These are phyloP conservation scores for Gortyna flavago DNA, from an alignment of 2,888 invertebrate species.

Conservation along the genomic window DNA sequence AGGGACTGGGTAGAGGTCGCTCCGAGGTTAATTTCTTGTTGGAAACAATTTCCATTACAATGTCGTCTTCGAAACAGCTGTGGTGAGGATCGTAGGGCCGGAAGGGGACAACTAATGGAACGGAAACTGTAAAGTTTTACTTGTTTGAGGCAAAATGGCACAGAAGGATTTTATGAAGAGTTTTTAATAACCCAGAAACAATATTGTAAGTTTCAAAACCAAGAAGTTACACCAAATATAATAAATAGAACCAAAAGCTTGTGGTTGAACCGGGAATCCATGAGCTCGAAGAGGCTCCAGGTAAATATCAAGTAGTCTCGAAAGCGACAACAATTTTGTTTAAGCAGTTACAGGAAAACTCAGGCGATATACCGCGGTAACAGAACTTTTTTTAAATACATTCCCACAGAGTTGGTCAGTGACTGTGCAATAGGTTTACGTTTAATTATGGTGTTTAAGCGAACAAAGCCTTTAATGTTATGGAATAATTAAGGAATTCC, in stretches of 20 bases:
- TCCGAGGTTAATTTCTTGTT: conserved; percentile 27
- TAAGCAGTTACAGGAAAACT: conserved; percentile 29
- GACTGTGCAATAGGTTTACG: neutral
- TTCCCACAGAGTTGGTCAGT: neutral
- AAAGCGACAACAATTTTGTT: conserved; percentile 34
- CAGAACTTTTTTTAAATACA: neutral
- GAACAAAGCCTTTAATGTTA: neutral
- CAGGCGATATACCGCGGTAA: conserved; percentile 3
- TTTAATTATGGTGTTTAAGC: neutral
- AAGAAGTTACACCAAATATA: neutral
- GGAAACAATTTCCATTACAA: conserved; percentile 26
- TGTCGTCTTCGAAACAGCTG: neutral
- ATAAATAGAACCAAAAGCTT: conserved; percentile 16
- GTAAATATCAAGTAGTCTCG: conserved; percentile 40
- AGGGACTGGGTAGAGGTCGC: conserved; percentile 9
- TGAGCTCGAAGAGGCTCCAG: conserved; percentile 15
- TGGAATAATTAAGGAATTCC: neutral
- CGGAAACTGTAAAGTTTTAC: neutral
- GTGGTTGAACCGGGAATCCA: conserved; percentile 2
- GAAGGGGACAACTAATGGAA: neutral
- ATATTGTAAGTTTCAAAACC: neutral
- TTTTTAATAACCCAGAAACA: neutral
- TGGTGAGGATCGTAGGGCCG: too few relatives aligned
- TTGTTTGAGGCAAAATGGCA: neutral
- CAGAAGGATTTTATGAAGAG: neutral